A percentile compares a stretch with the other conserved stretches of the same genome.
Evolutionary conservation across 2,888 invertebrate genomes (phyloP).

Genomic region (Zonitis immaculata): DNA sequence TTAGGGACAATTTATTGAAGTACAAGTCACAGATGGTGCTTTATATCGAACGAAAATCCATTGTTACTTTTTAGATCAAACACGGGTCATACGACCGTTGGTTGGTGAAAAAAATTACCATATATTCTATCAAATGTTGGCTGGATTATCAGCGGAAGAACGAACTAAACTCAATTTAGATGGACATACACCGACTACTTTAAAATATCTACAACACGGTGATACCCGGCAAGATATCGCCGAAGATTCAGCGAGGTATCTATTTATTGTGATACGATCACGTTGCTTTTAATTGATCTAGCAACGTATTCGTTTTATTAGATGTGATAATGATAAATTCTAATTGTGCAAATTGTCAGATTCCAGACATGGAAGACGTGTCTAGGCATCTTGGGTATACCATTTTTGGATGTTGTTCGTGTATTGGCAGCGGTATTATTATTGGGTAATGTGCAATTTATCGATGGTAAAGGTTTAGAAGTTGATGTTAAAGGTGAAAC

Average conservation of each 20-base stretch:
- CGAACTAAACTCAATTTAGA: constrained; percentile 81
- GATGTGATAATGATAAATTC: neutral
- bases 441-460: constrained; percentile 87
- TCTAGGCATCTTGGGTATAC: constrained; percentile 85
- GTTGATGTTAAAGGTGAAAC: constrained; percentile 76
- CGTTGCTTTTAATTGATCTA: too few species aligned
- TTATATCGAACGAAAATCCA: constrained; percentile 93
- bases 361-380: constrained; percentile 93
- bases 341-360: constrained; percentile 44
- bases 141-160: constrained; percentile 83
- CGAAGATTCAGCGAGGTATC: constrained; percentile 59
- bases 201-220: constrained; percentile 74
- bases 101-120: constrained; percentile 91
- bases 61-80: constrained; percentile 93
- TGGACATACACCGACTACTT: constrained; percentile 74
- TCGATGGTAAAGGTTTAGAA: constrained; percentile 71
- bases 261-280: too few species aligned
- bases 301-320: neutral
- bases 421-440: constrained; percentile 86
- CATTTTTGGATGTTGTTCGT: constrained; percentile 88
- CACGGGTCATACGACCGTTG: constrained; percentile 80
- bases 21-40: constrained; percentile 92
- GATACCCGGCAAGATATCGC: constrained; percentile 68
- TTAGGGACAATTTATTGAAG: constrained; percentile 93
- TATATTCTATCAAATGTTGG: constrained; percentile 93